phyloP scores from a whole-genome alignment of 2,113 vertebrate genomes.

The Sylvilagus bachmani region DNA sequence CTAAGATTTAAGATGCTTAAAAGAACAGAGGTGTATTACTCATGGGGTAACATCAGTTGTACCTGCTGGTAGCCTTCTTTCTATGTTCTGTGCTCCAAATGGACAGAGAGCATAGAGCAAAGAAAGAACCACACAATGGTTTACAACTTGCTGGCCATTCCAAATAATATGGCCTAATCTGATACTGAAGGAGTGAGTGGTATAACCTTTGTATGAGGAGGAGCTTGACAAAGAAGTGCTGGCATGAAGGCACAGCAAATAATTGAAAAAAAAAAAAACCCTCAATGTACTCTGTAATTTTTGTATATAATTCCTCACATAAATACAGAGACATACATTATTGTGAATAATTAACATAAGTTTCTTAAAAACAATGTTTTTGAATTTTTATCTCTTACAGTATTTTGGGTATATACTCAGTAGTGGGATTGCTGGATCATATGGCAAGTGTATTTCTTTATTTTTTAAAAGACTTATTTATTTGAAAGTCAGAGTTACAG shows the following conservation, averaged over 20 bases:
- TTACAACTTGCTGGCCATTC: neutral
- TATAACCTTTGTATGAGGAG: neutral
- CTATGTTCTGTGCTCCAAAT: neutral
- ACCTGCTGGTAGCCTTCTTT: too few relatives aligned
- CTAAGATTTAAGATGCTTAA: neutral
- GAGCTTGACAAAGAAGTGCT: neutral
- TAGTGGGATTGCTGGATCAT: too few relatives aligned
- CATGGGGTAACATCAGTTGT: neutral
- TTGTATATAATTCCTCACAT: neutral
- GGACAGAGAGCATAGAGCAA: neutral
- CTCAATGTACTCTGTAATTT: neutral
- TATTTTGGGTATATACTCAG: too few relatives aligned
- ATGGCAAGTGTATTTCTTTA: too few relatives aligned
- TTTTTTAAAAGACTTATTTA: too few relatives aligned
- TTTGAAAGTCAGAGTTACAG: too few relatives aligned
- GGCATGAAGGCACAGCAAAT: neutral
- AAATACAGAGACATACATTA: neutral
- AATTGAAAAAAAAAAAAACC: neutral
- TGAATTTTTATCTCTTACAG: neutral
- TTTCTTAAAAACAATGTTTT: slow-evolving; percentile 23
- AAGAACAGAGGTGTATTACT: neutral
- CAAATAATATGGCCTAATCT: neutral
- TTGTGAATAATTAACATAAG: neutral
- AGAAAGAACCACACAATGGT: neutral
- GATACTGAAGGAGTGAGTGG: neutral